These are phyloP conservation scores for Ciconia boyciana DNA, from an alignment of 2,113 vertebrate species.

Conservation along the genomic window DNA sequence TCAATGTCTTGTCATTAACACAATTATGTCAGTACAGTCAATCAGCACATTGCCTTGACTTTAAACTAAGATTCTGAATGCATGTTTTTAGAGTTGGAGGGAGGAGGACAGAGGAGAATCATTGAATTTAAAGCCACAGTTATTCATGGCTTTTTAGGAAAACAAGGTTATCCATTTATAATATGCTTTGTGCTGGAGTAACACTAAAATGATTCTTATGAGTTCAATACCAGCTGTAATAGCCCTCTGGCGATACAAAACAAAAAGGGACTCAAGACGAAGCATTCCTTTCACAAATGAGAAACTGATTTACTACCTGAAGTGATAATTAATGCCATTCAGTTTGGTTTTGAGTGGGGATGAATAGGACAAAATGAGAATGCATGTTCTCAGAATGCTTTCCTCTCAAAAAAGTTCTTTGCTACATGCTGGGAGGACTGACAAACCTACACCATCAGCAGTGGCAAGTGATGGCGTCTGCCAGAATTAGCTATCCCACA, in stretches of 20 bases:
- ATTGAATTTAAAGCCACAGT: conserved; percentile 62
- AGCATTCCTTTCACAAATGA: conserved; percentile 62
- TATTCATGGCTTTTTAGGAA: conserved; percentile 63
- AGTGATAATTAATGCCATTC: conserved; percentile 75
- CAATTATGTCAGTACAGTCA: conserved; percentile 78
- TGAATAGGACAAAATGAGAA: conserved; percentile 40
- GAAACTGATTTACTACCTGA: conserved; percentile 72
- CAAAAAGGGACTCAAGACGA: conserved; percentile 33
- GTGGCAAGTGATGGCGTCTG: not conserved
- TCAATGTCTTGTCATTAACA: conserved; percentile 76
- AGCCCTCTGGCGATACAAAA: conserved; percentile 56
- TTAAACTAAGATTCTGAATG: conserved; percentile 67
- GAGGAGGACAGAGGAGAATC: conserved; percentile 44
- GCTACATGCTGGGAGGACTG: not conserved
- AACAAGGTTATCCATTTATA: conserved; percentile 74
- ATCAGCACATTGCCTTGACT: conserved; percentile 78
- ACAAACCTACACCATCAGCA: not conserved
- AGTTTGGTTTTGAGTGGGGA: conserved; percentile 57
- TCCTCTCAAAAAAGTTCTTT: conserved; percentile 19
- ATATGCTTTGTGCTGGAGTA: conserved; percentile 59
- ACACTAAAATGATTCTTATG: conserved; percentile 65
- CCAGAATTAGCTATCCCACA: not conserved
- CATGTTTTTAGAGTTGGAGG: conserved; percentile 63
- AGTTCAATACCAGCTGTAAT: conserved; percentile 65
- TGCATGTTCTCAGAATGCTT: not conserved